Conservation (phyloP, 2,888 invertebrate genomes). For the Coenonympha arcania region DNA sequence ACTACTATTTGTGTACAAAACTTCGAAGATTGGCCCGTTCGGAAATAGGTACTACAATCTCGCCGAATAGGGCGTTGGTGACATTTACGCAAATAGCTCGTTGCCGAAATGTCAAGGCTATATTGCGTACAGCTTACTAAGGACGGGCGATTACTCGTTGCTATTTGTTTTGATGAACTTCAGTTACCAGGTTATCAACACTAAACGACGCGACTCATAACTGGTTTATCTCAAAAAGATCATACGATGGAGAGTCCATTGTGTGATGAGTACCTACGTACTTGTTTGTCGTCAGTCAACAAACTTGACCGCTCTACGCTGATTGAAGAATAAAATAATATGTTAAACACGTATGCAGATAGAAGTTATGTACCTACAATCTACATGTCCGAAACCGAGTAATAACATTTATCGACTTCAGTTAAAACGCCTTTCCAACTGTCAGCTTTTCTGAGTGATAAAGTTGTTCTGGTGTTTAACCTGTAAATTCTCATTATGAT, state of each 20-base stretch:
- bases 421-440: no score
- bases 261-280: no score
- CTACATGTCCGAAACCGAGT: no score
- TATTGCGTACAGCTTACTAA: slow-evolving; percentile 18
- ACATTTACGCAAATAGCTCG: slow-evolving; percentile 21
- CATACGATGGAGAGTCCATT: slow-evolving; percentile 10
- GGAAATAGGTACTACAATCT: slow-evolving; percentile 9
- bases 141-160: slow-evolving; percentile 9
- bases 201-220: neutral
- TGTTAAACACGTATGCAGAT: no score
- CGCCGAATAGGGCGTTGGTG: slow-evolving; percentile 15
- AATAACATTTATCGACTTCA: no score
- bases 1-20: neutral
- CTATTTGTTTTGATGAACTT: slow-evolving; percentile 10
- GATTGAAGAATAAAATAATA: no score
- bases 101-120: slow-evolving; percentile 27
- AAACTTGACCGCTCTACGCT: slow-evolving; percentile 7
- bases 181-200: neutral
- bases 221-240: slow-evolving; percentile 7
- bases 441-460: no score
- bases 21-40: neutral
- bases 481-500: no score
- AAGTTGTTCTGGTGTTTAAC: no score
- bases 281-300: neutral
- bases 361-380: no score